A percentile compares a stretch with the other conserved stretches of the same genome.
phyloP scores from a whole-genome alignment of 2,113 vertebrate species.

The Halcyon senegalensis region DNA sequence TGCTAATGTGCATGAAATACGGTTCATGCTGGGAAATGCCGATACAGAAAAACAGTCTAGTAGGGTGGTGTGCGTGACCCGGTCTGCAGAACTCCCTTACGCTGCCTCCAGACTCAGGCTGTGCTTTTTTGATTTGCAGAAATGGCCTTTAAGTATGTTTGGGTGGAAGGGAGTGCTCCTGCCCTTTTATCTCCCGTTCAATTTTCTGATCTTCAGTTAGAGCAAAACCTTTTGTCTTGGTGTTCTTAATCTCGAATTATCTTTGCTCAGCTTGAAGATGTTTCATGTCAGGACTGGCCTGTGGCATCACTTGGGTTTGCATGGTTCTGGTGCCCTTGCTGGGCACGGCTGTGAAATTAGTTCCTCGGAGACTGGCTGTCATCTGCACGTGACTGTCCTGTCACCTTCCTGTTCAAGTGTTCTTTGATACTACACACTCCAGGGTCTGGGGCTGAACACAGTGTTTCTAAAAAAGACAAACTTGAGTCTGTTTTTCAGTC shows the following conservation, averaged over 20 bases:
- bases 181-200: not conserved
- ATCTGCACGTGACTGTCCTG: not conserved
- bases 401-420: not conserved
- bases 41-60: not conserved
- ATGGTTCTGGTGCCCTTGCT: too few relatives aligned
- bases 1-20: not conserved
- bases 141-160: accelerated
- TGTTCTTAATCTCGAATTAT: not conserved
- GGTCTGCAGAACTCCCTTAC: not conserved
- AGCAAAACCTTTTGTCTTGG: not conserved
- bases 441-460: not conserved
- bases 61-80: not conserved
- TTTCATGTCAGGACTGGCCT: not conserved
- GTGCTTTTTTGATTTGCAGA: accelerated
- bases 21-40: not conserved
- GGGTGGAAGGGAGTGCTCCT: not conserved
- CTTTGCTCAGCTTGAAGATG: not conserved
- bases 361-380: not conserved
- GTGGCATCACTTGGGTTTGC: not conserved
- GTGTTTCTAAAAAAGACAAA: accelerated
- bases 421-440: too few relatives aligned
- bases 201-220: not conserved
- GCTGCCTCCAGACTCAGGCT: not conserved
- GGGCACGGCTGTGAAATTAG: not conserved
- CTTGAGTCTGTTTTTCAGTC: too few relatives aligned